Percentiles rank a stretch among this genome's conserved stretches.
phyloP scores from a whole-genome alignment of 2,888 invertebrate species.

The Hofmannophila pseudospretella region DNA sequence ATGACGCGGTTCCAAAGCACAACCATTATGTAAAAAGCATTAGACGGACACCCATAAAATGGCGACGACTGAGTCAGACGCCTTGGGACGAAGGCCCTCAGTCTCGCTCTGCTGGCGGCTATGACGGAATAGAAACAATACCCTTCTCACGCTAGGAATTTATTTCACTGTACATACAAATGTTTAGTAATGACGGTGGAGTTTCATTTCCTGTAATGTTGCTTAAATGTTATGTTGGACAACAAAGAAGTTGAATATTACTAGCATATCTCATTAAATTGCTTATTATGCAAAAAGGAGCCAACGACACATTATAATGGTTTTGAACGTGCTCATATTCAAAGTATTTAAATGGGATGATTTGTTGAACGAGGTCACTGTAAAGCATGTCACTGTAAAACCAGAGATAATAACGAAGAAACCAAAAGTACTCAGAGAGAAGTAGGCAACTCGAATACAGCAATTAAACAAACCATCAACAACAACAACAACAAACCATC shows the following conservation, averaged over 20 bases:
- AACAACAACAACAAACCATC: no score
- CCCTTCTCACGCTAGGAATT: conserved; percentile 46
- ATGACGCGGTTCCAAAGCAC: conserved; percentile 20
- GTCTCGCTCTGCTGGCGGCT: conserved; percentile 52
- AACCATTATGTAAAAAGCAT: conserved; percentile 9
- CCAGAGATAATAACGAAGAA: no score
- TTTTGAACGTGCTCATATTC: no score
- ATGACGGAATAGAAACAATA: conserved; percentile 53
- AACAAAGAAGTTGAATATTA: no score
- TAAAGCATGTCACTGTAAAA: no score
- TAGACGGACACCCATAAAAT: conserved; percentile 13
- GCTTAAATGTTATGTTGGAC: not conserved
- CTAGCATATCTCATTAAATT: no score
- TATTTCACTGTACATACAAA: conserved; percentile 37
- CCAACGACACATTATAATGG: no score
- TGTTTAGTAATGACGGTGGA: conserved; percentile 6
- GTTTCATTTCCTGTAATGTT: conserved; percentile 4
- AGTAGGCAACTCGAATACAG: no score
- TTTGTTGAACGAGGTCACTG: no score
- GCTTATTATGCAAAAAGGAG: not conserved
- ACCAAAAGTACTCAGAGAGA: no score
- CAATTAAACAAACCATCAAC: no score
- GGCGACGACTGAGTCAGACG: conserved; percentile 1
- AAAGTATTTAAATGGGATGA: no score
- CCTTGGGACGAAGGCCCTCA: conserved; percentile 34